phyloP scores from a whole-genome alignment of 92 coral and sea anemone genomes.

The Muricea muricata region DNA sequence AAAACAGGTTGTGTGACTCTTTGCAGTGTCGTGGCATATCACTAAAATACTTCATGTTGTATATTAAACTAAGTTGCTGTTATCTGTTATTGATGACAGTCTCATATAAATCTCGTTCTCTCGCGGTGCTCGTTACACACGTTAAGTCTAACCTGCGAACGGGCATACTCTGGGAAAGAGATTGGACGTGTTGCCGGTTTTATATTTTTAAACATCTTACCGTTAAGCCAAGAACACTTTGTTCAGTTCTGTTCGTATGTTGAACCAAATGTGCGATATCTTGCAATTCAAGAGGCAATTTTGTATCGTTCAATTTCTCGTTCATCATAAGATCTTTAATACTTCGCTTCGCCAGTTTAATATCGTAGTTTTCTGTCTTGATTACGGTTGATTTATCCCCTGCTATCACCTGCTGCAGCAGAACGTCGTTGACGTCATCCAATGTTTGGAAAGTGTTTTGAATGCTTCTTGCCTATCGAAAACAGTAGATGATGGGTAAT shows the following conservation, averaged over 20 bases:
- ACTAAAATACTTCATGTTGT: no score
- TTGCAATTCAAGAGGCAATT: background rate
- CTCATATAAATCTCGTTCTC: no score
- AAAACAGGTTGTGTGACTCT: no score
- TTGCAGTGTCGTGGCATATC: no score
- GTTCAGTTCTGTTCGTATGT: constrained; percentile 77
- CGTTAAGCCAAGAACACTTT: constrained; percentile 86
- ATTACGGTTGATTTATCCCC: constrained; percentile 89
- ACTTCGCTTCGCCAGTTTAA: constrained; percentile 76
- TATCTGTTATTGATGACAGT: no score
- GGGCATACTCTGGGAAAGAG: no score
- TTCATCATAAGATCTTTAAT: constrained; percentile 64
- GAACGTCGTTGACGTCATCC: constrained; percentile 79
- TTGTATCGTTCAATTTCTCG: constrained; percentile 73
- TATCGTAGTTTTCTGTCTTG: constrained; percentile 76
- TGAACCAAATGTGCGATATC: constrained; percentile 53
- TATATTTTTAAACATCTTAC: constrained; percentile 28
- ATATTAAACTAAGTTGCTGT: no score
- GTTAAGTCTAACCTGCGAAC: no score
- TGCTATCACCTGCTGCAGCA: constrained; percentile 79
- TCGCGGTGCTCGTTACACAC: no score
- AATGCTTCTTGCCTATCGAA: constrained; percentile 71
- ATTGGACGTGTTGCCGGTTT: no score
- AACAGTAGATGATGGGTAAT: background rate
- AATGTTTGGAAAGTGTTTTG: constrained; percentile 81